Evolutionary conservation across 2,888 invertebrate species (phyloP).

Genomic region (Syritta pipiens): DNA sequence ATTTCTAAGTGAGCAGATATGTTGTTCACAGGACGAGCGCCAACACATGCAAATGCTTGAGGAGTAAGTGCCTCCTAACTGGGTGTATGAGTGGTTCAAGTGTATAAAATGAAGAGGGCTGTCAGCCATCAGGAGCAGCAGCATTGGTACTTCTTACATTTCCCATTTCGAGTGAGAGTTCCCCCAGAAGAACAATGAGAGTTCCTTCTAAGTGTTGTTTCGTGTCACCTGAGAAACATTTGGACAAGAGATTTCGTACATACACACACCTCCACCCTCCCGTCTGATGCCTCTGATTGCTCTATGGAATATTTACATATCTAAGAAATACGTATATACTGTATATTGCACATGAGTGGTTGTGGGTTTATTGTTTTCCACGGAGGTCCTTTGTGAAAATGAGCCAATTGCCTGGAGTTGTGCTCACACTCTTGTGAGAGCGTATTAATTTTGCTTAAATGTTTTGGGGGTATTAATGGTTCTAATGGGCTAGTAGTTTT

Average conservation of each 20-base stretch:
- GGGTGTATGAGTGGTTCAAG: slow-evolving; percentile 58
- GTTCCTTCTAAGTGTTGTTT: slow-evolving; percentile 79
- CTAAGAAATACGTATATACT: background rate
- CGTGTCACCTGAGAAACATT: slow-evolving; percentile 80
- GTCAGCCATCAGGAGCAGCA: too few species aligned
- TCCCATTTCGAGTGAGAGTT: slow-evolving; percentile 47
- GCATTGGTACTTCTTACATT: slow-evolving; percentile 48
- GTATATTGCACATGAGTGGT: background rate
- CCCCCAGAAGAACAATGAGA: slow-evolving; percentile 70
- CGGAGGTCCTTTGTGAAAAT: background rate
- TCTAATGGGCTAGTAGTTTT: too few species aligned
- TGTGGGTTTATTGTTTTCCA: background rate
- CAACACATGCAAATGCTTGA: slow-evolving; percentile 62
- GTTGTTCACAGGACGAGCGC: slow-evolving; percentile 14
- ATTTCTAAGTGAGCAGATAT: slow-evolving; percentile 34
- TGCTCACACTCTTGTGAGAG: too few species aligned
- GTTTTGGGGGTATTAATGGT: too few species aligned
- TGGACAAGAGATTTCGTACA: slow-evolving; percentile 77
- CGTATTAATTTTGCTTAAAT: too few species aligned
- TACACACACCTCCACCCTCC: too few species aligned
- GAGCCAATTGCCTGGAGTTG: too few species aligned
- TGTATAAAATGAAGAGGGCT: slow-evolving; percentile 46
- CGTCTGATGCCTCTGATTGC: too few species aligned
- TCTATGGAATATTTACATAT: slow-evolving; percentile 20
- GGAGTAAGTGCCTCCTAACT: slow-evolving; percentile 40